Evolutionary conservation across 30 jellyfish, hydroid and myxozoan genomes (phyloP).

Genomic region (Calvadosia cruxmelitensis): DNA sequence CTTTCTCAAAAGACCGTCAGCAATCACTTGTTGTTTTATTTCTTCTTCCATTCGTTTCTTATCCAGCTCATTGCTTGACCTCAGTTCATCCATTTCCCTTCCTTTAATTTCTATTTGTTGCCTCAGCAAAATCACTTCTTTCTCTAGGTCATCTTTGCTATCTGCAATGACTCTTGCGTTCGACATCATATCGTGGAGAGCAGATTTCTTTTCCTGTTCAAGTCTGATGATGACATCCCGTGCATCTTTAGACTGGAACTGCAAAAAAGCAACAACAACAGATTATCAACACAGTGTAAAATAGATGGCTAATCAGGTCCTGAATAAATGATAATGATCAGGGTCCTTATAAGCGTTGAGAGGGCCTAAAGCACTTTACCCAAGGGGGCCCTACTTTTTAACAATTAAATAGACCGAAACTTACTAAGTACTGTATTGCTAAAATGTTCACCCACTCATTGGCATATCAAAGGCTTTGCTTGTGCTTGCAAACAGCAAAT

Average conservation of each 20-base stretch:
- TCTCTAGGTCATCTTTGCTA: slow-evolving; percentile 38
- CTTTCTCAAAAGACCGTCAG: slow-evolving; percentile 63
- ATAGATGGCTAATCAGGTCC: too few relatives aligned
- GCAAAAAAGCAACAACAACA: neutral
- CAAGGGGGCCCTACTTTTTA: too few relatives aligned
- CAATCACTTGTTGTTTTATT: slow-evolving; percentile 33
- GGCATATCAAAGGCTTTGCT: too few relatives aligned
- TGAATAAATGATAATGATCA: neutral
- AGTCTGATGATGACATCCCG: slow-evolving; percentile 41
- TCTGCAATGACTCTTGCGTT: slow-evolving; percentile 34
- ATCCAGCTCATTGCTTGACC: neutral
- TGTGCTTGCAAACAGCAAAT: too few relatives aligned
- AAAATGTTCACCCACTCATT: too few relatives aligned
- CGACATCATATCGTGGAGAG: slow-evolving; percentile 57
- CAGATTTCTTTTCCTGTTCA: slow-evolving; percentile 73
- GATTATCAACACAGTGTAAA: neutral
- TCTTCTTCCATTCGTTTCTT: slow-evolving; percentile 48
- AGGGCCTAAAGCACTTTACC: too few relatives aligned
- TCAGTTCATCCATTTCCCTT: slow-evolving; percentile 10
- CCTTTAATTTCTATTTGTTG: slow-evolving; percentile 21
- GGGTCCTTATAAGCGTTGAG: neutral
- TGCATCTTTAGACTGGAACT: slow-evolving; percentile 56
- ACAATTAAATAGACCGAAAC: neutral
- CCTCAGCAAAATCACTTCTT: slow-evolving; percentile 30
- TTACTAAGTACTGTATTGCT: too few relatives aligned